These are phyloP conservation scores for Lucinisca nassula DNA, from an alignment of 2,888 invertebrate species.

Conservation along the genomic window DNA sequence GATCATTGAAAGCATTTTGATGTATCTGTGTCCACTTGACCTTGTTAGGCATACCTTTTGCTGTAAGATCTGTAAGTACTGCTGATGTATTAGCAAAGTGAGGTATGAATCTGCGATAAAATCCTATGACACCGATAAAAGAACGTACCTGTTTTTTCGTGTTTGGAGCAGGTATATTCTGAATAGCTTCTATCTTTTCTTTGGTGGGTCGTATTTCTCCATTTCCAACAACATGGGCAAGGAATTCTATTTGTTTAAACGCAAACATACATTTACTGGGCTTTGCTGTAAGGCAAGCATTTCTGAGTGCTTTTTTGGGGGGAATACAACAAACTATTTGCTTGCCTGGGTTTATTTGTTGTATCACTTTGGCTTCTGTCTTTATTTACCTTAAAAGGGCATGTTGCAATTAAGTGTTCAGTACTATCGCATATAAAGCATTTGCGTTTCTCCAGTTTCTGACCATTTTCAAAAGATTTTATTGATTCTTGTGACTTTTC, in stretches of 20 bases:
- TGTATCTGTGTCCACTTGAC: constrained; percentile 30
- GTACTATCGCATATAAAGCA: constrained; percentile 10
- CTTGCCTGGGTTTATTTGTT: neutral
- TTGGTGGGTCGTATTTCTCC: constrained; percentile 10
- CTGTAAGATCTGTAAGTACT: constrained; percentile 41
- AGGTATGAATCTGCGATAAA: constrained; percentile 49
- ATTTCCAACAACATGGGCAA: constrained; percentile 40
- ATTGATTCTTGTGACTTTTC: too few species aligned
- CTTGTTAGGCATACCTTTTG: constrained; percentile 27
- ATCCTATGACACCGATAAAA: constrained; percentile 46
- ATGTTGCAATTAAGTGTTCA: constrained; percentile 16
- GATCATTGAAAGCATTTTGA: constrained; percentile 30
- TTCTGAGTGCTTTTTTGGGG: neutral
- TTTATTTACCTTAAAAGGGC: constrained; percentile 5
- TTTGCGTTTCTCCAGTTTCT: neutral
- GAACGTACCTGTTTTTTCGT: constrained; percentile 33
- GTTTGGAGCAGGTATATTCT: constrained; percentile 9
- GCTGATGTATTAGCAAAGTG: constrained; percentile 48
- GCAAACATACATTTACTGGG: constrained; percentile 41
- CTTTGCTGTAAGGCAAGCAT: constrained; percentile 18
- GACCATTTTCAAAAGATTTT: too few species aligned
- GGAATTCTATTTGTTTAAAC: constrained; percentile 20
- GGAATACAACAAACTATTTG: neutral
- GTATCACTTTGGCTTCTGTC: neutral
- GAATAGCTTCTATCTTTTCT: constrained; percentile 34